phyloP scores from a whole-genome alignment of 2,797 vertebrate species.

The Manis pentadactyla region DNA sequence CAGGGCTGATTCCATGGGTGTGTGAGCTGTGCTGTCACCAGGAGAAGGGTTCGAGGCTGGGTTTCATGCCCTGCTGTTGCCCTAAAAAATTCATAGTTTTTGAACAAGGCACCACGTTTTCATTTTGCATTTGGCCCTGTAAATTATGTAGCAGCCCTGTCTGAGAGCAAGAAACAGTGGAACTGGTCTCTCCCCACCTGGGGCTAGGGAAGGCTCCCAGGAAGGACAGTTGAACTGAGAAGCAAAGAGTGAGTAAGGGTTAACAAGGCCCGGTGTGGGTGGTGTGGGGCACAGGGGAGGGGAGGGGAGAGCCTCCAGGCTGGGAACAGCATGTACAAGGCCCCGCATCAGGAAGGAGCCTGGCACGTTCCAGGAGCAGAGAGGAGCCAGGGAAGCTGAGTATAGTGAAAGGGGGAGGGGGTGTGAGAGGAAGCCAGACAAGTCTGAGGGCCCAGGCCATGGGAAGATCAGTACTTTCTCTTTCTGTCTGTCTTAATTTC shows the following conservation, averaged over 20 bases:
- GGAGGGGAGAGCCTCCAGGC: conserved; percentile 21
- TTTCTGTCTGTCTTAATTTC: neutral
- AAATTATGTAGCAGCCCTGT: neutral
- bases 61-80: neutral
- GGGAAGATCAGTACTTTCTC: neutral
- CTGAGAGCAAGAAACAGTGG: neutral
- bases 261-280: conserved; percentile 37
- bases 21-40: rapidly evolving
- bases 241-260: conserved; percentile 51
- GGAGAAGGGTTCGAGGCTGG: neutral
- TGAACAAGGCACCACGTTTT: neutral
- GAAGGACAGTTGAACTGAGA: neutral
- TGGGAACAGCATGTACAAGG: conserved; percentile 75
- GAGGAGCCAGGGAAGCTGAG: conserved; percentile 69
- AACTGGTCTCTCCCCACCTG: neutral
- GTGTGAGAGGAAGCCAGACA: conserved; percentile 36
- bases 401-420: conserved; percentile 63
- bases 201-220: neutral
- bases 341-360: conserved; percentile 73
- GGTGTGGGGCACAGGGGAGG: neutral
- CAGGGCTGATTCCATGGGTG: neutral
- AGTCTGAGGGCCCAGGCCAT: neutral
- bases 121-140: neutral
- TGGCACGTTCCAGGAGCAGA: conserved; percentile 75
- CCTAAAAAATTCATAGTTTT: neutral